Base-by-base conservation (phyloP, 2,797 vertebrate genomes). In the Uromys caudimaculatus region DNA sequence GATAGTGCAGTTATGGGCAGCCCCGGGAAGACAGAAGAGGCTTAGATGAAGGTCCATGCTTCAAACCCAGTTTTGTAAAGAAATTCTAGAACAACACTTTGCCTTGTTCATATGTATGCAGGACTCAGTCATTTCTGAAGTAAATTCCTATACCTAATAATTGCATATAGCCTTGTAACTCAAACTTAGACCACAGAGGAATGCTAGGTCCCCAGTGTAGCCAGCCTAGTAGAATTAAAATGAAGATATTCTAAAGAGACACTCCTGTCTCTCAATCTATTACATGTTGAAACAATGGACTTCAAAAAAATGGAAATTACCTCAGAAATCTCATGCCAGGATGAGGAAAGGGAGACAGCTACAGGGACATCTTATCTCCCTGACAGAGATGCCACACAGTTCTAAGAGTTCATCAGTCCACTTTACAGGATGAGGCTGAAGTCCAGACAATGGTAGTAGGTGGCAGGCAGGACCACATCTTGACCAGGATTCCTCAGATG, bases 1-100 rank as follows among this genome's bases (percentile, higher is more conserved):
- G 69, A 50, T 1, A 11, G 13, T 13, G 29, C 3, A 11, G 38
- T 0, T 0, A 17, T 1, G 24, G 12, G 35, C 35, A 13, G 5
- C 27, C 67, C 38, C 11, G 41, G 29, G 52, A 86, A 78, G 78
- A 41, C 8, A 19, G 8, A 27, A 41, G 29, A 23, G 2, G 0
- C 21, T 23, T 64, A 10, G 38, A 85, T 10, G 29, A 27, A 76
- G 23, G n/a, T 11, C 29, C 14, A 3, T 41, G n/a, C 50, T 78
- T 10, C 47, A 58, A 81, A 84, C 8, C 9, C 79, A 17, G 11
- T 16, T 8, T 88, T 47, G 35, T 67, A 78, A 32, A 81, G 13
- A 94, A 67, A 47, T 19, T 38, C 4, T 0, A 6, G 84, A 41
- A 29, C 8, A 47, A 41, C 16, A 13, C 9, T 4, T 21, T 19